Percentiles rank a stretch among this genome's conserved stretches.
These are phyloP conservation scores for Polypterus bichir DNA, from an alignment of 2,113 vertebrate species.

Conservation along the genomic window DNA sequence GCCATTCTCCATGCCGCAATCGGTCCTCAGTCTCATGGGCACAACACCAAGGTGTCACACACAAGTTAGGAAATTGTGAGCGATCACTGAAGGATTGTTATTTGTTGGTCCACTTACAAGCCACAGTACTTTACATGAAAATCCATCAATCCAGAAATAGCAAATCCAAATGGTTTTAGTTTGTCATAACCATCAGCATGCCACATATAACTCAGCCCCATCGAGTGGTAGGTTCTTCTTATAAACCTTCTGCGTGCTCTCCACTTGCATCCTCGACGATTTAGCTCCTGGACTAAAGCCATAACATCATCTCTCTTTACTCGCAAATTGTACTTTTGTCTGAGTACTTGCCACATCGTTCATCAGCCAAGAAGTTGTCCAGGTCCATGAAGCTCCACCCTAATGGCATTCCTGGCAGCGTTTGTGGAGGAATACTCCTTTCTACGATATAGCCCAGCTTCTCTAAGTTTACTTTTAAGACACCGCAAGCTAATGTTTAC, in stretches of 20 bases:
- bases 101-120: slow-evolving; percentile 22
- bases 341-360: too few species aligned
- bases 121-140: slow-evolving; percentile 23
- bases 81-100: slow-evolving; percentile 14
- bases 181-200: slow-evolving; percentile 25
- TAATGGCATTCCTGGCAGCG: too few species aligned
- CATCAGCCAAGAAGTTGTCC: too few species aligned
- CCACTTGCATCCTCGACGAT: slow-evolving; percentile 12
- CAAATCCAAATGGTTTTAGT: slow-evolving; percentile 23
- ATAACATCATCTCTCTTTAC: slow-evolving; percentile 21
- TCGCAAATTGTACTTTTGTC: too few species aligned
- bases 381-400: too few species aligned
- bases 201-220: slow-evolving; percentile 23
- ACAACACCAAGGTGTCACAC: too few species aligned
- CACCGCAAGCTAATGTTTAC: too few species aligned
- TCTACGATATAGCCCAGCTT: too few species aligned
- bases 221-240: slow-evolving; percentile 19
- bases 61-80: slow-evolving; percentile 17
- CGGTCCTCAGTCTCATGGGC: too few species aligned
- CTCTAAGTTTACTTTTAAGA: too few species aligned
- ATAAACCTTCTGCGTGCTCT: slow-evolving; percentile 13
- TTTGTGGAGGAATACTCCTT: too few species aligned
- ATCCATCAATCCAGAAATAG: slow-evolving; percentile 23
- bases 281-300: slow-evolving; percentile 18
- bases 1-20: slow-evolving; percentile 21